Conservation (phyloP, 2,797 vertebrate species). For the Balearica regulorum region DNA sequence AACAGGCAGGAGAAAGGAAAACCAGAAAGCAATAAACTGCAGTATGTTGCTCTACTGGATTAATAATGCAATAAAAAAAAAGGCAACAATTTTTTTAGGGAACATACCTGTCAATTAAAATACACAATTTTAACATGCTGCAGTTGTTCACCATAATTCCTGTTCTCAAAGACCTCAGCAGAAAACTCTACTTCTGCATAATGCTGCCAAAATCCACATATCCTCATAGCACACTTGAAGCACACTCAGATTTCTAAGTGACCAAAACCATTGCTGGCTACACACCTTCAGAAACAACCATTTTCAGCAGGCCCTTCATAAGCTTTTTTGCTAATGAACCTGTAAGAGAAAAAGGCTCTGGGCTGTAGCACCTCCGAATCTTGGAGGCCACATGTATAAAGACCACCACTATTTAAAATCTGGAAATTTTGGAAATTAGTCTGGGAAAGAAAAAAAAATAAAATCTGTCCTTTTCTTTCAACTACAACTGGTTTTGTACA, state of each 20-base stretch:
- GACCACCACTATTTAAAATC: neutral
- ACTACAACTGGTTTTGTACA: neutral
- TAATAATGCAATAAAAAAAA: neutral
- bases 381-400: neutral
- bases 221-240: neutral
- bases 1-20: neutral
- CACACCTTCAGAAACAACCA: neutral
- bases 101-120: neutral
- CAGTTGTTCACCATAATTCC: neutral
- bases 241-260: neutral
- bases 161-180: neutral
- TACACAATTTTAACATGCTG: neutral
- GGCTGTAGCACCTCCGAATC: neutral
- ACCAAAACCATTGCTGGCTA: neutral
- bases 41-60: neutral
- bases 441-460: neutral
- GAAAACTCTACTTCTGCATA: neutral
- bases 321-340: neutral
- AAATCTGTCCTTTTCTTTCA: neutral
- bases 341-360: neutral
- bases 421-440: neutral
- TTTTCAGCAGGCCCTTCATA: neutral
- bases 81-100: neutral
- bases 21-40: neutral
- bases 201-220: neutral